Base-by-base conservation (phyloP, 2,113 vertebrate genomes). In the Hydrochoerus hydrochaeris region DNA sequence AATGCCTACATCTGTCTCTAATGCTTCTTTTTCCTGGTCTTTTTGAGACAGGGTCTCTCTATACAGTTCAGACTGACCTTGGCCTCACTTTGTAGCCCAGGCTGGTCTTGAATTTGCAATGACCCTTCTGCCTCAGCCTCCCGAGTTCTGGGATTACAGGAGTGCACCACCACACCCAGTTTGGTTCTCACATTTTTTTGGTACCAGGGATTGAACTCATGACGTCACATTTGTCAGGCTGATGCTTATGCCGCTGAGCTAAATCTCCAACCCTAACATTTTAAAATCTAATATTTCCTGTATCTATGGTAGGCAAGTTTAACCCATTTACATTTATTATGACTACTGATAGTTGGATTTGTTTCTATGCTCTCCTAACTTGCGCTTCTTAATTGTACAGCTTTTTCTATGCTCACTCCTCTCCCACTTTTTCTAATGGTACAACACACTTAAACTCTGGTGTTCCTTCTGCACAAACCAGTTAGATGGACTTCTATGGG, bases 251-350 rank as follows among this genome's bases (percentile, higher is more conserved):
- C 11, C 11, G 49, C 49, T 52, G 49, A 52, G 49, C 49, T 52
- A 52, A 52, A 52, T 52, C 6, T 11, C 49, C 49, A 52, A 52
- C 49, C 71, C 44, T 90, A 93, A 92, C 60, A 44, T n/a, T 92
- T 87, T 92, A 24, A 41, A 38, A 32, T 78, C 3, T 46, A 85
- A 63, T 57, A 49, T 73, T 92, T 91, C 89, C 52, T 67, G 19
- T 77, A 54, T 77, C 73, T 95, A 88, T 91, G 78, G 71, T 78
- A 88, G 44, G 7, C 3, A 24, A 38, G 12, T 83, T 96, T 92
- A 65, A 41, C 73, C 46, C 81, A 58, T 57, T 97, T 81, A 81
- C 8, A 80, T 90, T 92, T 88, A 67, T n/a, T 85, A 73, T 62
- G 41, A 90, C 92, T 81, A 69, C 11, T 32, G 75, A 75, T 44